Evolutionary conservation across 2,113 vertebrate genomes (phyloP).

Genomic region (Lanius collurio): DNA sequence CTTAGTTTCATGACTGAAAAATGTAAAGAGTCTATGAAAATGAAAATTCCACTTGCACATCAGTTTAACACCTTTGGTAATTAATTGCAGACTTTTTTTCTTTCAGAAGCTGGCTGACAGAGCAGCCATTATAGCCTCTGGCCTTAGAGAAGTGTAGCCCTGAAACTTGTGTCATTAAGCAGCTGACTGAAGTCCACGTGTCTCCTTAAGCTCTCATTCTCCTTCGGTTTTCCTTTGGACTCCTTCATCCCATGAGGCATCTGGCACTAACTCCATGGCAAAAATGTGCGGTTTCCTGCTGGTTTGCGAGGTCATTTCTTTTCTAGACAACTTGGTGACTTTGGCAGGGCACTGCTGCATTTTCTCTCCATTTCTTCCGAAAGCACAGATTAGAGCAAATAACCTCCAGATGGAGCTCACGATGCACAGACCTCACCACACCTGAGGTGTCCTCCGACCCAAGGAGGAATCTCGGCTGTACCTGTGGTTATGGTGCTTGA

Average conservation of each 20-base stretch:
- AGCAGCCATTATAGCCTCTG: neutral
- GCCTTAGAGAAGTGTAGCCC: accelerated
- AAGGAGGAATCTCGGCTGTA: accelerated
- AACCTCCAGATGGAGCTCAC: conserved; percentile 56
- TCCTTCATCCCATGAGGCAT: neutral
- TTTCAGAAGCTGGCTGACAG: neutral
- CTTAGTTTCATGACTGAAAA: neutral
- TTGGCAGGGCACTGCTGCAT: neutral
- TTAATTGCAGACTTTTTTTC: neutral
- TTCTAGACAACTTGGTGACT: neutral
- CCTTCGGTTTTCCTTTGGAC: neutral
- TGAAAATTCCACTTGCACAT: neutral
- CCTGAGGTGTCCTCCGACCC: accelerated
- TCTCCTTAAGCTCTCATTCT: neutral
- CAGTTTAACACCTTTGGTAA: neutral
- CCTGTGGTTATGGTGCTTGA: neutral
- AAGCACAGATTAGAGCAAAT: neutral
- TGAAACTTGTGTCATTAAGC: neutral
- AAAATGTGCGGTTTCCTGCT: neutral
- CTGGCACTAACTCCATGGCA: neutral
- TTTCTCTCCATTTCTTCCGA: neutral
- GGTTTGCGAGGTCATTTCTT: neutral
- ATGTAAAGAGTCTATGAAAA: neutral
- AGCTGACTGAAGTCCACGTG: neutral
- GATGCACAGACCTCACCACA: neutral